Evolutionary conservation across 2,797 vertebrate species (phyloP), one percentile per base, ranked within the genome.

Genomic region (Enteromius paludinosus): DNA sequence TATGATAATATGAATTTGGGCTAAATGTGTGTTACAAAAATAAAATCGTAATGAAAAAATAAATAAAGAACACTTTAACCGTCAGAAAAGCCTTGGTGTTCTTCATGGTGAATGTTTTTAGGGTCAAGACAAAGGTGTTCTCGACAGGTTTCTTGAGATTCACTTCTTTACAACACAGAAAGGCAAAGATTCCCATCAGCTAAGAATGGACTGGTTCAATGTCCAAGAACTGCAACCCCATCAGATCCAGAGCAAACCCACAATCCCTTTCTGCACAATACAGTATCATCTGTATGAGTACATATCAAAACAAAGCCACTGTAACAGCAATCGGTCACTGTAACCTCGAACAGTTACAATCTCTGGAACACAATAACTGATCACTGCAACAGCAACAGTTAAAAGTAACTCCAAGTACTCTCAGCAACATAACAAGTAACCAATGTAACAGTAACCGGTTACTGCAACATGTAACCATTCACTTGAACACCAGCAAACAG

Each of bases 401-500:
- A 41, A 41, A 10, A 3, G 11, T 10, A 43, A 43, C 38, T 38
- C 38, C 6, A 35, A 35, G 35, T 35, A 35, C 35, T 38, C 38
- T 38, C 18, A 20, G 54, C 9, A 54, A 54, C 20, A 3, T 56
- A 23, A 54, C 52, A 0, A 52, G 54, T 9, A 23, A 59, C 47
- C 47, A 18, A 2, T 17, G 9, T 15, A 45, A 9, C 18, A 17
- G 14, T 14, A 47, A 47, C 45, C 1, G 6, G 20, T 54, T 20
- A n/a, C 56, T 14, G 56, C 25, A 59, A 59, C 20, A 14, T 25
- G 56, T 71, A 87, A 86, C 69, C 83, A 77, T 88, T 52, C 65
- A 89, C 86, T 90, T 87, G 83, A 83, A 86, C 85, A 83, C 87
- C 83, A 89, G 87, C 86, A 89, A 75, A 78, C 66, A 4, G 23